Evolutionary conservation across 2,113 vertebrate species (phyloP).

Genomic region (Clarias magur): DNA sequence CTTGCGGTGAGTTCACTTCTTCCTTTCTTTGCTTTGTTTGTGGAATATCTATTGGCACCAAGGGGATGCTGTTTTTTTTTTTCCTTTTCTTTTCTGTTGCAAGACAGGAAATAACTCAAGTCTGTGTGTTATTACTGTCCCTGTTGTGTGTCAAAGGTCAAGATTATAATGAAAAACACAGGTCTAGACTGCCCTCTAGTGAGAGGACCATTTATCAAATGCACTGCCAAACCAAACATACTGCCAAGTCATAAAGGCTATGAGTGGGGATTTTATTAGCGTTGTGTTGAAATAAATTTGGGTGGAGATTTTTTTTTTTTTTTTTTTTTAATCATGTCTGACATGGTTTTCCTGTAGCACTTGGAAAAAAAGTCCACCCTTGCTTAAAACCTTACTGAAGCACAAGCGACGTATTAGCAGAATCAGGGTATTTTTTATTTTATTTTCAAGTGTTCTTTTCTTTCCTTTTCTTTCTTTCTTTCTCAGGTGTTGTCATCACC

Average conservation of each 20-base stretch:
- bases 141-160: constrained; percentile 9
- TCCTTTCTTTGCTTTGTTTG: constrained; percentile 23
- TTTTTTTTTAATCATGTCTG: constrained; percentile 44
- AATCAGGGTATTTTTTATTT: constrained; percentile 26
- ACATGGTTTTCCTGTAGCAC: constrained; percentile 51
- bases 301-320: neutral
- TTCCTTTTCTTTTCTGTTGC: neutral
- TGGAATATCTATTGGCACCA: constrained; percentile 14
- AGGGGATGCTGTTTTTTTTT: constrained; percentile 21
- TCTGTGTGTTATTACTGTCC: constrained; percentile 1
- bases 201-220: constrained; percentile 47
- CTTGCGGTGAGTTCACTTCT: neutral
- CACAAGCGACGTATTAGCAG: constrained; percentile 34
- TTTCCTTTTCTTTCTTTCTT: neutral
- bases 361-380: constrained; percentile 36
- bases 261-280: neutral
- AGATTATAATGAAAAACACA: constrained; percentile 39
- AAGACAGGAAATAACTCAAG: constrained; percentile 28
- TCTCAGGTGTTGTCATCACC: neutral
- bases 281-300: neutral
- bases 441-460: neutral
- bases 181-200: constrained; percentile 58
- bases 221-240: constrained; percentile 41
- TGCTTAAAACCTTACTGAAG: neutral
- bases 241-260: neutral